phyloP scores from a whole-genome alignment of 2,113 vertebrate species.

The Gasterosteus aculeatus region DNA sequence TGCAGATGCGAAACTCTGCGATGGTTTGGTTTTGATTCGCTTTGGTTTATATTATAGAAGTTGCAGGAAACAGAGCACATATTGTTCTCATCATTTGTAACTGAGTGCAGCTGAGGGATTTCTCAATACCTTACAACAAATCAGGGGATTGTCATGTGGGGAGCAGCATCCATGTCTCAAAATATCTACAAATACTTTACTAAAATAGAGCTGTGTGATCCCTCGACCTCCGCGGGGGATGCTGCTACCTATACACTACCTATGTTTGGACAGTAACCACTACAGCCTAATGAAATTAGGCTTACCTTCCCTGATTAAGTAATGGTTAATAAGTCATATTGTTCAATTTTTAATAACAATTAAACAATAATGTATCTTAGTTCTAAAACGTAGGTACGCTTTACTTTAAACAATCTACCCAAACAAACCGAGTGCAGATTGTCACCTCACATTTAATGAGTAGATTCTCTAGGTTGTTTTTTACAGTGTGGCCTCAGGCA shows the following conservation, averaged over 20 bases:
- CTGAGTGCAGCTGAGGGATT: constrained; percentile 15
- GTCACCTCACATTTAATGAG: too few relatives aligned
- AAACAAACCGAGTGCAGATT: too few relatives aligned
- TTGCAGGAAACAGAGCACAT: constrained; percentile 6
- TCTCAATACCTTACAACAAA: constrained; percentile 25
- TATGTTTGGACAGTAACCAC: too few relatives aligned
- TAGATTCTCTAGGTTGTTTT: too few relatives aligned
- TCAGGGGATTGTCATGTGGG: constrained; percentile 34
- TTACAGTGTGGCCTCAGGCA: background rate
- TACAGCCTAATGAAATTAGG: too few relatives aligned
- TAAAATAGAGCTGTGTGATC: background rate
- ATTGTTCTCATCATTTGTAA: constrained; percentile 38
- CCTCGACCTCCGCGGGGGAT: background rate
- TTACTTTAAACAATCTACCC: too few relatives aligned
- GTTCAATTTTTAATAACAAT: too few relatives aligned
- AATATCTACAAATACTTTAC: background rate
- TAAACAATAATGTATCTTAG: too few relatives aligned
- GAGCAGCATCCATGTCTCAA: background rate
- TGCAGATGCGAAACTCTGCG: constrained; percentile 13
- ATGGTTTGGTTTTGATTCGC: constrained; percentile 25
- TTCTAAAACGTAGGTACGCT: too few relatives aligned
- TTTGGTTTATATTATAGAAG: constrained; percentile 10
- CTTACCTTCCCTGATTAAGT: too few relatives aligned
- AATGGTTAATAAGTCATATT: too few relatives aligned
- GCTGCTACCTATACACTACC: background rate